Base-by-base conservation (phyloP, 2,113 vertebrate genomes). In the Sinocyclocheilus rhinocerous region DNA sequence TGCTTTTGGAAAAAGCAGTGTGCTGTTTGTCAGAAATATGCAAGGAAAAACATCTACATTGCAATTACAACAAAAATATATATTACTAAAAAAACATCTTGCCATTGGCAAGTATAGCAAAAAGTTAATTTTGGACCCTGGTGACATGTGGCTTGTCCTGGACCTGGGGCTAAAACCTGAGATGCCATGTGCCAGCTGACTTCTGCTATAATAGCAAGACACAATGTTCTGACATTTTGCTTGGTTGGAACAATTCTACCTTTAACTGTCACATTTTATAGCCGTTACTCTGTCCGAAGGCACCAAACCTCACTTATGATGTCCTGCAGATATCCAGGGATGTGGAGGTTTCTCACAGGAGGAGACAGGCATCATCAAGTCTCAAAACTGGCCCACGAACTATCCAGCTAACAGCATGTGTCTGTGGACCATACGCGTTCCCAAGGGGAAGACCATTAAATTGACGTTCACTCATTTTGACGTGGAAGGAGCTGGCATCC, bases 381-480 rank as follows among this genome's bases (percentile, higher is more conserved):
- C 94, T 76, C 89, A 90, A 26, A 92, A 94, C 86, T 95, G 94
- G 94, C 95, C 95, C 1, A 89, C 90, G 90, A 93, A 93, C 89
- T 95, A 95, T 91, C 90, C 92, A 22, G 89, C 91, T 10, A 94
- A 94, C 89, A 59, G 82, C 2, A 88, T 93, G 87, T 95, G 95
- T 88, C 89, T 95, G 92, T 96, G 95, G 95, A 93, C 81, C 65
- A 88, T 95, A 11, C 84, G 81, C 48, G 33, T 89, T 52, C 93
- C 93, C 4, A 8, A 65, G 0, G 90, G 92, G 0, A 90, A 94
- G 80, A 93, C 87, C 45, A 92, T 95, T 87, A 91, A 83, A 0
- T 80, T 95, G 76, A 92, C 67, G 0, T 96, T 96, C 91, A 95
- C 95, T 22, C 89, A 95, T 85, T 95, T 95, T 89, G 91, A 95